Base-by-base conservation (phyloP, 1,140 invertebrate genomes). In the Calosoma granatense region DNA sequence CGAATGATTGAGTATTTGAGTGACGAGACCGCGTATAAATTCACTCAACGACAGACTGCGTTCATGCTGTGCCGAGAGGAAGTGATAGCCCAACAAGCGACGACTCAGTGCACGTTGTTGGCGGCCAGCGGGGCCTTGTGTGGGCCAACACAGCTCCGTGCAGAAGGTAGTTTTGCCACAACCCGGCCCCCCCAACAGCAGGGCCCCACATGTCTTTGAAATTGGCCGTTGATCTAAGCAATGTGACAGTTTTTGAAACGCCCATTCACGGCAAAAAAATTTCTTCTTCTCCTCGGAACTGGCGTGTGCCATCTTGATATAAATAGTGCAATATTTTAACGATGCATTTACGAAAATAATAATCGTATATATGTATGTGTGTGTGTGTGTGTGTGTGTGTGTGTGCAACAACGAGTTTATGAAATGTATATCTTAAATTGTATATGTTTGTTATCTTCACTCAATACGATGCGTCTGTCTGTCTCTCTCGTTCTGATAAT, bases 171-270 rank as follows among this genome's bases (percentile, higher is more conserved):
- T 91, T 71, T 86, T 90, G 0, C 94, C 94, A 62, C 90, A 92
- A 19, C 94, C 94, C 0, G 92, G 85, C 9, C 15, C 41, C 4
- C 74, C 92, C 54, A 94, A 78, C 53, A 94, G 81, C 12, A 94
- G 73, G 1, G 88, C 86, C 0, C 92, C 92, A 65, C 87, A 89
- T 1, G 83, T 85, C 65, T 87, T 87, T 52, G 83, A 83, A 4
- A 81, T 79, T 0, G 86, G 85, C 51, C 87, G 71, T 66, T 90
- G 87, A 63, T 96, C 92, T 60, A 97, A 67, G 60, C 90, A 94
- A 63, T 95, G 87, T 1, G 85, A 84, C n/a, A 97, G 79, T 72
- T 97, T 97, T 67, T 90, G 87, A 64, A 97, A 94, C 1, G 90
- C 91, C 94, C 94, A 97, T 73, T 97, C 93, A 14, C 94, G 81